Evolutionary conservation across 2,888 invertebrate species (phyloP).

Genomic region (Lasioglossum leucozonium): DNA sequence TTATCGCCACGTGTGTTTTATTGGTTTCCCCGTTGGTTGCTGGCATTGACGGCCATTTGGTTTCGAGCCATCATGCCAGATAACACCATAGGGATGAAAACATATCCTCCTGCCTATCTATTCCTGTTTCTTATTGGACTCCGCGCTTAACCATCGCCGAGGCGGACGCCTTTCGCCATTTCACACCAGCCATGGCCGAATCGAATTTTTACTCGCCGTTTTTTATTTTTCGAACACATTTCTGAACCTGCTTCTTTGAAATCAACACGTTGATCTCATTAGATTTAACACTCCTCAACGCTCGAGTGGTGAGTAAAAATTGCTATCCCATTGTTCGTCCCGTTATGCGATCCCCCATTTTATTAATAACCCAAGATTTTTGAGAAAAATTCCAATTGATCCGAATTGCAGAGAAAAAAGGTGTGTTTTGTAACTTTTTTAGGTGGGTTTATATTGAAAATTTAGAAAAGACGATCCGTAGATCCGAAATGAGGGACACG

Average conservation of each 20-base stretch:
- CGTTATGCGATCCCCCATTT: no score
- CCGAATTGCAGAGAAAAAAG: no score
- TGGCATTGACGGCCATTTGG: conserved; percentile 65
- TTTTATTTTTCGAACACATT: neutral
- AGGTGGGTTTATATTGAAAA: no score
- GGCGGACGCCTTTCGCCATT: neutral
- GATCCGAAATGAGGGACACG: no score
- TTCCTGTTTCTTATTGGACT: conserved; percentile 4
- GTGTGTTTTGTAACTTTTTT: no score
- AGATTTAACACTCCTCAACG: no score
- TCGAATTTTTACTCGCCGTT: neutral
- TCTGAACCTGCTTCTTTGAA: neutral
- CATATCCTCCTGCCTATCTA: conserved; percentile 21
- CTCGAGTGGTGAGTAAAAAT: no score
- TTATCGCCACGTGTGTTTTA: conserved; percentile 80
- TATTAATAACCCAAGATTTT: no score
- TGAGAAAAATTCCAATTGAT: no score
- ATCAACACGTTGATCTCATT: no score
- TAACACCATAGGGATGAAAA: conserved; percentile 45
- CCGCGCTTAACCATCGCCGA: neutral
- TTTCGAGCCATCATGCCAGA: conserved; percentile 50
- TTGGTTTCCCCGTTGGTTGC: conserved; percentile 71
- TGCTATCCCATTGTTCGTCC: no score
- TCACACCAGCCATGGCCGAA: neutral
- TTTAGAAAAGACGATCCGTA: no score